Evolutionary conservation across 2,113 vertebrate species (phyloP), one percentile per base, ranked within the genome.

Genomic region (Burhinus oedicnemus): DNA sequence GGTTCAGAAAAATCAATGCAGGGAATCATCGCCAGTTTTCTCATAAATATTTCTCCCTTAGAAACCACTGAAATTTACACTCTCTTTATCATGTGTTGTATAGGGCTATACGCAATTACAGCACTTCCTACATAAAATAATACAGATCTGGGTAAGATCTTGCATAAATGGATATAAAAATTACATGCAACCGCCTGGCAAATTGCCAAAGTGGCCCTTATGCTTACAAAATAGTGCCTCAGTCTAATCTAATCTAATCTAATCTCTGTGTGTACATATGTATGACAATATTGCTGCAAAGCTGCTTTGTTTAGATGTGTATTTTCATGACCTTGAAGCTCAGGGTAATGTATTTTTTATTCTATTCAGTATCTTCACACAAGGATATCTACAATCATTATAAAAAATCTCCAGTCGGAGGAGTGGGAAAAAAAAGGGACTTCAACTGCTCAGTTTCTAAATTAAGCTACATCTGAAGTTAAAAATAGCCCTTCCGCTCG

Each of bases 401-500:
- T 79, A 93, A 96, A 98, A 97, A 98, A 98, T 97, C 97, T 96
- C 97, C 95, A 97, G 94, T 97, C 15, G 38, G 95, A 90, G 83
- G 85, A 81, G 93, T 85, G 64, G 66, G 2, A 70, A 88, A 98
- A 97, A 99, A 90, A 83, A 97, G 98, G 98, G 98, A 98, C 97
- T 98, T 98, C 95, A 98, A 98, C 98, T 97, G 98, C 97, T 98
- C 95, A 91, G 96, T 98, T 99, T 99, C 98, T 99, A 99, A 98
- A 98, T 99, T 98, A 98, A 98, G 98, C 98, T 97, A 97, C 98
- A 97, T 98, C 94, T 91, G 96, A 96, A 94, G 97, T 98, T 99
- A 99, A 99, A 99, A 99, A 99, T 99, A 99, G 98, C 96, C 62
- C 80, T 93, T 93, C 86, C 65, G 94, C 97, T 97, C 95, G 89